phyloP scores from a whole-genome alignment of 2,888 invertebrate species.

The Cheilosia impressa region DNA sequence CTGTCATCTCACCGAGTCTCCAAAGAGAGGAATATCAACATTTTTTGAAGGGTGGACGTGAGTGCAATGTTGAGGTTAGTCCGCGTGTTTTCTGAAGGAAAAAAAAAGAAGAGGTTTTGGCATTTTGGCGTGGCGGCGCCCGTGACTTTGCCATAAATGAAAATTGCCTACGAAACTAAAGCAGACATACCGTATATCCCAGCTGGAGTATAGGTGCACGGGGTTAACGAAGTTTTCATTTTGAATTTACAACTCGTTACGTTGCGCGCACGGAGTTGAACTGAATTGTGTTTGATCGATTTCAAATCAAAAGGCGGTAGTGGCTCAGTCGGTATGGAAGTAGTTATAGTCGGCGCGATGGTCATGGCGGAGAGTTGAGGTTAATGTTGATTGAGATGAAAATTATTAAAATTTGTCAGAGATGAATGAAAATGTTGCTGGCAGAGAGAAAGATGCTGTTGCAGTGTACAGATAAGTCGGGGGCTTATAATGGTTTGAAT shows the following conservation, averaged over 20 bases:
- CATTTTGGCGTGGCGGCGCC: conserved; percentile 56
- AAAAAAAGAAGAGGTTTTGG: conserved; percentile 44
- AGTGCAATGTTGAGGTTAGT: conserved; percentile 72
- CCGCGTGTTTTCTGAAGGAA: conserved; percentile 18
- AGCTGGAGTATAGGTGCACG: conserved; percentile 56
- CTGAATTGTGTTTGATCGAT: conserved; percentile 74
- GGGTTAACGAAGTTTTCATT: conserved; percentile 75
- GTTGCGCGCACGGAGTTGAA: conserved; percentile 59
- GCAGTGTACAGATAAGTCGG: conserved; percentile 15
- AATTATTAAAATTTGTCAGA: conserved; percentile 75
- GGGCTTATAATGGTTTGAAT: conserved; percentile 39
- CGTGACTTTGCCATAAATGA: conserved; percentile 74
- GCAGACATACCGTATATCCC: conserved; percentile 17
- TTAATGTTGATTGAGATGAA: conserved; percentile 75
- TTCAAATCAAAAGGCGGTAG: conserved; percentile 71
- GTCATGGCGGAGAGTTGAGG: conserved; percentile 55
- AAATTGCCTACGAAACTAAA: conserved; percentile 68
- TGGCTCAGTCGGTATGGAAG: conserved; percentile 12
- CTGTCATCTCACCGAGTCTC: conserved; percentile 66
- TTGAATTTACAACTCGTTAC: conserved; percentile 74
- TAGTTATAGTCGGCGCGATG: not conserved
- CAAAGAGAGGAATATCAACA: conserved; percentile 63
- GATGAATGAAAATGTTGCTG: conserved; percentile 68
- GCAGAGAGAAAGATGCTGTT: conserved; percentile 10
- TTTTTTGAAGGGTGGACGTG: conserved; percentile 74